Base-by-base conservation (phyloP, 37 sponge, comb jelly and placozoan genomes). In the Chondrilla cf. caribensis region DNA sequence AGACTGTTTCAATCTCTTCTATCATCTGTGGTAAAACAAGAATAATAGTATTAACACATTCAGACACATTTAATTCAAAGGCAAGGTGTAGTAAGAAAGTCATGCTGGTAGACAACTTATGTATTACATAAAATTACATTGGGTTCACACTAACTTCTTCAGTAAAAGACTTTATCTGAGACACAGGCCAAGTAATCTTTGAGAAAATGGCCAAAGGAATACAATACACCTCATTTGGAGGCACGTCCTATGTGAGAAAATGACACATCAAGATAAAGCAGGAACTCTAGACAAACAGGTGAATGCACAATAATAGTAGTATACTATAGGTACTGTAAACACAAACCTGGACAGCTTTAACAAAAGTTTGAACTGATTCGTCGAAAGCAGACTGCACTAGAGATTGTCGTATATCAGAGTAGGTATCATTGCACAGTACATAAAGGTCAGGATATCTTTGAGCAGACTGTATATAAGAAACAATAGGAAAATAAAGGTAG, bases 171-270 rank as follows among this genome's bases (percentile, higher is more conserved):
- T 47, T 47, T 47, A 6, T 47, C 51, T 47, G 64, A 19, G 64
- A n/a, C 15, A 62, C 24, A n/a, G 76, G 76, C 76, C 76, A 73
- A 1, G 76, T 24, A n/a, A 40, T 15, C 76, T 42, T 73, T 36
- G 76, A 21, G 24, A 73, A 73, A 22, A 73, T 18, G 17, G 76
- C 76, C 41, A 73, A 9, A 40, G 76, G 76, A 40, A 73, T 9
- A 39, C 76, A 38, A 15, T 11, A 8, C 7, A n/a, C 44, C 36
- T 38, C 38, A 19, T 73, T 15, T 43, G 76, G 41, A 3, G 76
- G 76, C 2, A 73, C 22, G 24, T 43, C 25, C 76, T 67, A 33
- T 29, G 3, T 31, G 35, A 29, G 17, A 28, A 33, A 3, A 28
- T 17, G 24, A 28, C 35, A 67, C n/a, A n/a, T n/a, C n/a, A n/a